Evolutionary conservation across 2,888 invertebrate species (phyloP), one percentile per base, ranked within the genome.

Genomic region (Drosophila falleni): DNA sequence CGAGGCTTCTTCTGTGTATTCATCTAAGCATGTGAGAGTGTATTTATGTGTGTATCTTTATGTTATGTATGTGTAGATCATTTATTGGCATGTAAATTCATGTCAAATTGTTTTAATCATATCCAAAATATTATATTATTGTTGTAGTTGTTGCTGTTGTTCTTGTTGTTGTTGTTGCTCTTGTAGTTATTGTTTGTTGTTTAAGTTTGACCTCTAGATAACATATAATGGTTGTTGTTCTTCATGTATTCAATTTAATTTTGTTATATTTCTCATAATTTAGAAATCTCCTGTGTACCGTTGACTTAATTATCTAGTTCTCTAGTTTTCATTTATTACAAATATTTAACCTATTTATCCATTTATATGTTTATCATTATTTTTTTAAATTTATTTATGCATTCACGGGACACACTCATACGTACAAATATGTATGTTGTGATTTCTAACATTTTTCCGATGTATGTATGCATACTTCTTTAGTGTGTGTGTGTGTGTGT

Each of bases 281-380:
- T 37, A 58, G 49, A 70, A 62, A 69, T 80, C 70, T 70, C 80
- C 75, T 76, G 75, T 76, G 35, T 76, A 76, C 71, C 77, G 80
- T 76, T 80, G 46, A 58, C 66, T 61, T 54, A 66, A 71, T 29
- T 69, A 41, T 15, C 71, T 69, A 60, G n/a, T 56, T 60, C 41
- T 69, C 42, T 55, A 19, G 31, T 46, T 56, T 46, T 46, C 59
- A 74, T 59, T 75, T 69, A 60, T 63, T 75, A 49, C 37, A 60
- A 75, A 54, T 80, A 75, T 56, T 70, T 60, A 73, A 19, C 65
- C 60, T 75, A 70, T 46, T 61, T 64, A 23, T 60, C 46, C 58
- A 16, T 23, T 19, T 23, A 29, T 46, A 33, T 26, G n/a, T 37
- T 29, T 35, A 8, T 31, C n/a, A 2, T 55, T 42, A 31, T 16